Evolutionary conservation across 2,797 vertebrate species (phyloP).

Genomic region (Phoebastria nigripes): DNA sequence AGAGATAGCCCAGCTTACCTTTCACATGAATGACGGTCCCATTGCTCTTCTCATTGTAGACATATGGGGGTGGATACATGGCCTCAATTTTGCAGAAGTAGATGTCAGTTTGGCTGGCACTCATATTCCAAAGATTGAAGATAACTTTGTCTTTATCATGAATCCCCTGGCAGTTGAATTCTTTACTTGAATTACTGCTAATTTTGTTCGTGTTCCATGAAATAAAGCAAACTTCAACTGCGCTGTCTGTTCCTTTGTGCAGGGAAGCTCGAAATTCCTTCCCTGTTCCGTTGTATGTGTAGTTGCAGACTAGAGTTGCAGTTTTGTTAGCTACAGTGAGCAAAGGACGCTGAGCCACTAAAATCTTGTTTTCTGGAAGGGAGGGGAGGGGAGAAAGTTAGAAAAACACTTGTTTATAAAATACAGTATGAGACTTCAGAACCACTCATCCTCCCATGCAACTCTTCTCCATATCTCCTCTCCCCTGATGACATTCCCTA

Average conservation of each 20-base stretch:
- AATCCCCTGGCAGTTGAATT: slow-evolving; percentile 63
- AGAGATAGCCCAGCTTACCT: slow-evolving; percentile 62
- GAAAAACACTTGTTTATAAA: slow-evolving; percentile 49
- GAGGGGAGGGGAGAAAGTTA: background rate
- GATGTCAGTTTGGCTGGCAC: slow-evolving; percentile 75
- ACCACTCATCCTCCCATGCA: background rate
- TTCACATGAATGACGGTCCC: slow-evolving; percentile 75
- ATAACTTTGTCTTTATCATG: slow-evolving; percentile 63
- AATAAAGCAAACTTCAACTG: slow-evolving; percentile 65
- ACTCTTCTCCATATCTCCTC: background rate
- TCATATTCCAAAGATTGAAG: slow-evolving; percentile 70
- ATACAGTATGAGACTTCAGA: slow-evolving; percentile 1
- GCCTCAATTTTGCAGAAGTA: slow-evolving; percentile 78
- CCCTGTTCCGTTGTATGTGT: slow-evolving; percentile 65
- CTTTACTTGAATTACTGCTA: slow-evolving; percentile 5
- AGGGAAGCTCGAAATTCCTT: slow-evolving; percentile 71
- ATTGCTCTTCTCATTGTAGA: slow-evolving; percentile 67
- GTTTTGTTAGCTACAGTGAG: slow-evolving; percentile 45
- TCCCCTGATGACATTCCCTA: background rate
- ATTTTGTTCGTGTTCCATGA: slow-evolving; percentile 59
- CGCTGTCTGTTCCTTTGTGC: slow-evolving; percentile 69
- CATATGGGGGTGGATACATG: slow-evolving; percentile 76
- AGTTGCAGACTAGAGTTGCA: slow-evolving; percentile 69
- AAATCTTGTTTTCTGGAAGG: slow-evolving; percentile 71
- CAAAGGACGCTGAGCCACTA: slow-evolving; percentile 69